Evolutionary conservation across 2,113 vertebrate genomes (phyloP).

Genomic region (Lagopus leucura): DNA sequence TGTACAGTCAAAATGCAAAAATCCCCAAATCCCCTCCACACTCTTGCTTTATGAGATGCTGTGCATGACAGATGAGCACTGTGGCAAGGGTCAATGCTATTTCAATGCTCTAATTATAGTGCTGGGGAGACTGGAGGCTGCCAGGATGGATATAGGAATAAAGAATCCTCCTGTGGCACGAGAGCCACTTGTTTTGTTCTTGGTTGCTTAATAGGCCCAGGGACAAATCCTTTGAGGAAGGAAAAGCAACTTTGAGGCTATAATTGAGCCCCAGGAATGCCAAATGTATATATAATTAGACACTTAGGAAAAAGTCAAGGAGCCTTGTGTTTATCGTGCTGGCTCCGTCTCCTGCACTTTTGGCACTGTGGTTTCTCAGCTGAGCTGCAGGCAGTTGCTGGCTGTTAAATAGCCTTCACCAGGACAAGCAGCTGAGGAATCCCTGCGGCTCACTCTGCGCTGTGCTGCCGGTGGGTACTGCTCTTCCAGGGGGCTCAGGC

Average conservation of each 20-base stretch:
- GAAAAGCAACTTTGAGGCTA: constrained; percentile 7
- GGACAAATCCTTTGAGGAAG: background rate
- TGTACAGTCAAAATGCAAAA: background rate
- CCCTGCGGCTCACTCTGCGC: constrained; percentile 77
- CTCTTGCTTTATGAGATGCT: background rate
- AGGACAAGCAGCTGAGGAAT: constrained; percentile 82
- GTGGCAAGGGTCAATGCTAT: background rate
- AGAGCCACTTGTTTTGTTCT: constrained; percentile 10
- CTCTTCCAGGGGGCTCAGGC: constrained; percentile 77
- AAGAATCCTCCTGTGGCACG: background rate
- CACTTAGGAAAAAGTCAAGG: background rate
- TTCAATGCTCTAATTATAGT: constrained; percentile 60
- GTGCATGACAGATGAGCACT: background rate
- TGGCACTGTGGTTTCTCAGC: constrained; percentile 24
- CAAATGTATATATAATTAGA: constrained; percentile 20
- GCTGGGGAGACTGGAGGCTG: constrained; percentile 7
- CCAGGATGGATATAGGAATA: background rate
- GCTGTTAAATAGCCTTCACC: constrained; percentile 77
- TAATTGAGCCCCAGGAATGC: background rate
- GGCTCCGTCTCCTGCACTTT: constrained; percentile 13
- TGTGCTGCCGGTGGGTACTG: constrained; percentile 76
- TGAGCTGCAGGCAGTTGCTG: constrained; percentile 64
- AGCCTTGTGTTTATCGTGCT: constrained; percentile 7
- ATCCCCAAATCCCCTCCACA: accelerated
- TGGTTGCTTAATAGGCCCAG: background rate